Base-by-base conservation (phyloP, 2,113 vertebrate species). In the Laterallus jamaicensis region DNA sequence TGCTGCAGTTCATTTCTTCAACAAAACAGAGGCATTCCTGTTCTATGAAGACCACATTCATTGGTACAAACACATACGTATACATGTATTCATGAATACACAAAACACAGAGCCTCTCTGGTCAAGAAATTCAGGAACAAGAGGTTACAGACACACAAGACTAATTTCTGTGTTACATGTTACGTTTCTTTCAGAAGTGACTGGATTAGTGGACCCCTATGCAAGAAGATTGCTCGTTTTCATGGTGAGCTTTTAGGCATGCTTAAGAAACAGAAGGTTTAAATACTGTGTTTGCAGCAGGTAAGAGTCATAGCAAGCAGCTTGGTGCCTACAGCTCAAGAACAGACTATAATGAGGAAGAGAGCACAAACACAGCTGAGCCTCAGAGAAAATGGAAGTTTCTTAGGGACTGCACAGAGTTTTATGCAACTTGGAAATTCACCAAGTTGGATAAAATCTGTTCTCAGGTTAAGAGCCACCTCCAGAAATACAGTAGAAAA, bases 401-500 rank as follows among this genome's bases (percentile, higher is more conserved):
- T 90, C 76, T 86, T 13, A 32, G 50, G 50, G 73, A 69, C 55
- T 62, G 5, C 59, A 50, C 18, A 31, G 47, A 93, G 39, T 58
- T 93, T 82, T 54, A 80, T 16, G 11, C 58, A 90, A 86, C 67
- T 82, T 88, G 77, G 68, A 95, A 91, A 90, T 80, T 44, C 32
- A 58, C 7, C 0, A 0, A 86, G 28, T n/a, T 69, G 55, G n/a
- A 73, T 59, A 94, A 86, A 90, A 80, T 52, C 40, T 73, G 21
- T 54, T 93, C 31, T 62, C 4, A 8, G 35, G 31, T 90, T 92
- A 94, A 94, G 39, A 73, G 4, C 4, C 39, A 76, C 18, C 37
- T 70, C n/a, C 50, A 95, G 68, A 88, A 90, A 94, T 19, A 66
- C 17, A 92, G 35, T 21, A 88, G 44, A 50, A 92, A 76, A 20